Conservation (phyloP, 2,888 invertebrate species). For the Catocala nupta region DNA sequence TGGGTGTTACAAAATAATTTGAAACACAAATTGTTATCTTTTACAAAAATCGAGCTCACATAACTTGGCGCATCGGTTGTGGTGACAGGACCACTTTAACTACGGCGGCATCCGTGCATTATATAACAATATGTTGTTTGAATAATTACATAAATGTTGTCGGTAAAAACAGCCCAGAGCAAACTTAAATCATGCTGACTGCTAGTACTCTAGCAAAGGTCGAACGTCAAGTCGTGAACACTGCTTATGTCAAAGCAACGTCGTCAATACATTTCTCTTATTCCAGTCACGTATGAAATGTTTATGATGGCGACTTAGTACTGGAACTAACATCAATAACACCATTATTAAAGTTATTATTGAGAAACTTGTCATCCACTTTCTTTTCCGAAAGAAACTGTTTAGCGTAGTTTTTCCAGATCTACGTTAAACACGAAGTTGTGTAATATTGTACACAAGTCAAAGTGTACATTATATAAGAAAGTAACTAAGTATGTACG, state of each 20-base stretch:
- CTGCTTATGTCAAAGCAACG: slow-evolving; percentile 39
- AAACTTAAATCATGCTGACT: slow-evolving; percentile 30
- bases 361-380: slow-evolving; percentile 25
- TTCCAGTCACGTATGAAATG: slow-evolving; percentile 40
- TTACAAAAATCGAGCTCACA: too few relatives aligned
- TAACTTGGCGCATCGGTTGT: too few relatives aligned
- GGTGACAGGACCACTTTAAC: too few relatives aligned
- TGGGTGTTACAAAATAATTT: too few relatives aligned
- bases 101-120: too few relatives aligned
- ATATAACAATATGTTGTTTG: slow-evolving; percentile 2
- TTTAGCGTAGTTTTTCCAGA: slow-evolving; percentile 32
- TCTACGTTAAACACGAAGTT: slow-evolving; percentile 30
- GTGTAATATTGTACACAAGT: slow-evolving; percentile 42
- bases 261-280: slow-evolving; percentile 45
- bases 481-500: slow-evolving; percentile 28
- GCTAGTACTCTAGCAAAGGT: slow-evolving; percentile 46
- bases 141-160: slow-evolving; percentile 36
- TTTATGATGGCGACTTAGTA: slow-evolving; percentile 25
- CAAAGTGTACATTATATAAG: slow-evolving; percentile 37
- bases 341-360: slow-evolving; percentile 26
- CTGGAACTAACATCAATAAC: slow-evolving; percentile 24
- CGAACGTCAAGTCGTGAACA: slow-evolving; percentile 50
- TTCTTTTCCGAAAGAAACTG: slow-evolving; percentile 25
- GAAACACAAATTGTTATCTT: too few relatives aligned
- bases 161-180: slow-evolving; percentile 41